Conservation (phyloP, 2,888 invertebrate species). For the Tachina lurida region DNA sequence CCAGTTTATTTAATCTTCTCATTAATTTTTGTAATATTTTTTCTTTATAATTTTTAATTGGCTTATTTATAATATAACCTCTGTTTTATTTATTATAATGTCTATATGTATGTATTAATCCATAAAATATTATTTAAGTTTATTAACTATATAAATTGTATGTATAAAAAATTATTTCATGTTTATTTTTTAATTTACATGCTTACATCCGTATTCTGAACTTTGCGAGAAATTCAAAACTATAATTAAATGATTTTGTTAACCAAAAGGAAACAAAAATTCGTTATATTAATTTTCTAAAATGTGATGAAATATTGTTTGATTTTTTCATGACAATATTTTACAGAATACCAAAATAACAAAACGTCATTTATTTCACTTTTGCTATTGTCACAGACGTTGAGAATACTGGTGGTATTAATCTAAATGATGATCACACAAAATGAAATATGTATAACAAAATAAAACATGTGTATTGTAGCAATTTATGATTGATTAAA, state of each 20-base stretch:
- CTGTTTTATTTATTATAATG: slow-evolving; percentile 45
- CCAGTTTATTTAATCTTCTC: background rate
- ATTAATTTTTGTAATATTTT: slow-evolving; percentile 12
- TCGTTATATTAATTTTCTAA: no score
- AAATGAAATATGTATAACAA: slow-evolving; percentile 20
- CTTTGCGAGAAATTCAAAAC: background rate
- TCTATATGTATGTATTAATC: slow-evolving; percentile 57
- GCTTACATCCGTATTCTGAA: slow-evolving; percentile 22
- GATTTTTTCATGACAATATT: no score
- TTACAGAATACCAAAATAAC: no score
- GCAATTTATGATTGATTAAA: slow-evolving; percentile 58
- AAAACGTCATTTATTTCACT: no score
- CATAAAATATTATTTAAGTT: slow-evolving; percentile 58
- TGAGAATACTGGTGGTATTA: background rate
- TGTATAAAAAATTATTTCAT: slow-evolving; percentile 46
- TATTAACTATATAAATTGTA: slow-evolving; percentile 50
- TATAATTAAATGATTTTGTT: background rate
- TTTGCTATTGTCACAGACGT: no score
- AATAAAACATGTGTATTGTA: slow-evolving; percentile 48
- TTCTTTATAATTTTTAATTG: slow-evolving; percentile 16
- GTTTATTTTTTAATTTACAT: slow-evolving; percentile 46
- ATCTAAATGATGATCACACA: slow-evolving; percentile 29
- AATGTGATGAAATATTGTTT: no score
- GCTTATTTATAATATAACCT: slow-evolving; percentile 33
- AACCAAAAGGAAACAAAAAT: no score